phyloP scores from a whole-genome alignment of 2,888 invertebrate species.

The Sphecodes monilicornis region DNA sequence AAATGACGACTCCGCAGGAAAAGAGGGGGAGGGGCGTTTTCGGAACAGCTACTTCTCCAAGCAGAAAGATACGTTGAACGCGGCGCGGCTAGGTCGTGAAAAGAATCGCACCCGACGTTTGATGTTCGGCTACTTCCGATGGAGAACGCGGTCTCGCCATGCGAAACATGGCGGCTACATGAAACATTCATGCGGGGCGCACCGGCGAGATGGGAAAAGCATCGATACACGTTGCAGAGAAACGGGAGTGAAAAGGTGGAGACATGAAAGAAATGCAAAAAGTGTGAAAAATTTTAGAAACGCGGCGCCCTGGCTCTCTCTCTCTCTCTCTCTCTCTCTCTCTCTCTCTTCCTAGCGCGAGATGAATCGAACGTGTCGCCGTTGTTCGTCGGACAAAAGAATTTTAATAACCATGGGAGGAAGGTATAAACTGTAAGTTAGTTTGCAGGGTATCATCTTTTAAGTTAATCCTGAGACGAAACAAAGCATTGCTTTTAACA shows the following conservation, averaged over 20 bases:
- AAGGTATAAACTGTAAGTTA: neutral
- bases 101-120: constrained; percentile 36
- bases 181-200: constrained; percentile 39
- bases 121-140: constrained; percentile 40
- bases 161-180: constrained; percentile 16
- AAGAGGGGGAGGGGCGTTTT: neutral
- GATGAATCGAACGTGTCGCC: neutral
- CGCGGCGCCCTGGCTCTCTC: neutral
- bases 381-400: neutral
- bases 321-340: neutral
- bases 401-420: neutral
- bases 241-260: constrained; percentile 4
- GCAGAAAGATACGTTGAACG: constrained; percentile 21
- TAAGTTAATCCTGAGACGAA: neutral
- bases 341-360: neutral
- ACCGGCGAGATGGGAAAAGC: constrained; percentile 17
- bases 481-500: neutral
- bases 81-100: constrained; percentile 31
- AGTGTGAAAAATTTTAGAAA: neutral
- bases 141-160: constrained; percentile 32
- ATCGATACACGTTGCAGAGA: constrained; percentile 6
- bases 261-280: constrained; percentile 17
- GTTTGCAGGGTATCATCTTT: neutral
- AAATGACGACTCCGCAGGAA: constrained; percentile 36
- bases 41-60: constrained; percentile 12